Evolutionary conservation across 1,140 invertebrate genomes (phyloP), one percentile per base, ranked within the genome.

Genomic region (Rhynchophorus ferrugineus): DNA sequence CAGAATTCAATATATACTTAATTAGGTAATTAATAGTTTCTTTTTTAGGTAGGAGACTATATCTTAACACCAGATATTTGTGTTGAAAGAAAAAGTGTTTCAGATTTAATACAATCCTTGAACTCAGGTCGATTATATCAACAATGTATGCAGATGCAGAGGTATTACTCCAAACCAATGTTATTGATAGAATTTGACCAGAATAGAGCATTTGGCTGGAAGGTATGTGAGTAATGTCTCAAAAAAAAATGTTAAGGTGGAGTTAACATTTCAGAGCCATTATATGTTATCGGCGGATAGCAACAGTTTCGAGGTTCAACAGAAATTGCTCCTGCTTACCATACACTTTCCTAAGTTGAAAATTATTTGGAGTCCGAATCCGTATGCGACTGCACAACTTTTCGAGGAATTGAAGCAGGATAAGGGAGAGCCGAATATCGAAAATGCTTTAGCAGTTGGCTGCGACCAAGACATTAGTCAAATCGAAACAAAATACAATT

Each of bases 151-250:
- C 81, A 89, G 44, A 95, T 96, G 92, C 84, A 81, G 47, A 75
- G 92, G 9, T 80, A 88, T 71, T 96, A 95, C 69, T 77, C 80
- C 16, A 87, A 87, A 62, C 89, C 92, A 0, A 86, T 97, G 66
- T 73, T 98, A n/a, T 78, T 98, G 0, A 96, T 98, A 49, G 95
- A 98, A 73, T 97, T 98, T 75, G 93, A 96, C 76, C 84, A 91
- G 66, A 91, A 90, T 62, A 92, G 91, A 71, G 84, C 91, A 11
- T 96, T 96, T 66, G 82, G 80, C 63, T 74, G 95, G 51, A 89
- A 92, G 77, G 90, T 89, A 73, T 62, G 44, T 54, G 22, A 29
- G 43, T 6, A n/a, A 52, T 53, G 35, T 44, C 29, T 50, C 22
- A 13, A 11, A 11, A 14, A 18, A 6, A 16, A n/a, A n/a, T n/a